Conservation (phyloP, 2,888 invertebrate species). For the Amphipoea lucens region DNA sequence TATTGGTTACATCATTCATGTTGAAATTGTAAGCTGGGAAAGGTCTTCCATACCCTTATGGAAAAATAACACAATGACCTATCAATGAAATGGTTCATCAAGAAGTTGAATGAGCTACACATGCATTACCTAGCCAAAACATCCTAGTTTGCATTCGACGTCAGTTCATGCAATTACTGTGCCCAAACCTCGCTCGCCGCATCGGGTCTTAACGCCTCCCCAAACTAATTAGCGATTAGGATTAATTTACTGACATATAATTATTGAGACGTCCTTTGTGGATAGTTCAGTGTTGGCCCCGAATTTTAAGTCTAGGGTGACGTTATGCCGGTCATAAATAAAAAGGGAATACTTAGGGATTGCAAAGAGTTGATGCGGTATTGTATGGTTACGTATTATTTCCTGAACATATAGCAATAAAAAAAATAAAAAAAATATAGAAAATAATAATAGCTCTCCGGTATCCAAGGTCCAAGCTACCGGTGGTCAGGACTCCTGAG, state of each 20-base stretch:
- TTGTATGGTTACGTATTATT: neutral
- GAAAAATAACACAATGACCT: neutral
- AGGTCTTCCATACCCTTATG: neutral
- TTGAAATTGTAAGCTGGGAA: no score
- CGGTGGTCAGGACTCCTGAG: neutral
- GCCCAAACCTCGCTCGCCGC: neutral
- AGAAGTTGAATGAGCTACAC: neutral
- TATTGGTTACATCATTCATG: no score
- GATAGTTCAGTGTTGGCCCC: neutral
- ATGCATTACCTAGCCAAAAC: neutral
- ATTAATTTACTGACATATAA: constrained; percentile 39
- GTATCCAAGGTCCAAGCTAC: neutral
- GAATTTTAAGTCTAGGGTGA: neutral
- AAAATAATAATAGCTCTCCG: neutral
- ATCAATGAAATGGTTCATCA: constrained; percentile 3
- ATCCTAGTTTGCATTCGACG: constrained; percentile 28
- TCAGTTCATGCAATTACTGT: constrained; percentile 19
- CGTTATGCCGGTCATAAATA: neutral
- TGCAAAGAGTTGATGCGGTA: neutral
- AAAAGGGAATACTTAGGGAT: neutral
- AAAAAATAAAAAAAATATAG: neutral
- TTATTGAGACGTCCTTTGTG: constrained; percentile 16
- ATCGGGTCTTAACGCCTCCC: constrained; percentile 17
- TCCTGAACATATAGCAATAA: neutral
- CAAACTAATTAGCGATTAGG: constrained; percentile 35